Base-by-base conservation (phyloP, 2,888 invertebrate species). In the Macrosoma leucophasiata region DNA sequence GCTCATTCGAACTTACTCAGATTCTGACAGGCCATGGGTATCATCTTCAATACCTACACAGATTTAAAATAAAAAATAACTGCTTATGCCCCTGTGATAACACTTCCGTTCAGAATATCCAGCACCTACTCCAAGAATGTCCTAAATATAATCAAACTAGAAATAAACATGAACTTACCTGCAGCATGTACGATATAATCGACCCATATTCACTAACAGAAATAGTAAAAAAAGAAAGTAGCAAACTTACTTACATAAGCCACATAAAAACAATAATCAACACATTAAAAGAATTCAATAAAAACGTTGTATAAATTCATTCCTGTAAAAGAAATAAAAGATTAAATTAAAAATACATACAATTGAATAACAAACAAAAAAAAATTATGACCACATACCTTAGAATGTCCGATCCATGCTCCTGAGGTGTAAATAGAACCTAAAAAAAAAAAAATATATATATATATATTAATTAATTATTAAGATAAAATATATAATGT, bases 1-100 rank as follows among this genome's bases (percentile, higher is more conserved):
- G 14, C n/a, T n/a, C n/a, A 3, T 41, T 41, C 13, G 11, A 10
- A 1, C 9, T 30, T 4, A 41, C 41, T 2, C 41, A 38, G 10
- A n/a, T 25, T 3, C 17, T 37, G 1, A 39, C 23, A 3, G 34
- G 30, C 14, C 42, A 42, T 13, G 36, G 39, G 1, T 36, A 31
- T 18, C 39, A 39, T 8, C 39, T 33, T 7, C 20, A 13, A 12
- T 36, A 42, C 10, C 21, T 42, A 3, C 10, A 31, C 8, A 19
- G 31, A 17, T 36, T 39, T 6, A 33, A 36, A 31, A 42, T 39
- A 2, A 33, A 26, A 2, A 3, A 3, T 8, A 9, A 42, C 5
- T 9, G 30, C n/a, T 3, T 1, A 1, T 42, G 42, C 22, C 39
- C 36, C 1, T 42, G 42, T 13, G 39, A 39, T 12, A n/a, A 25